Conservation (phyloP, 2,797 vertebrate genomes). For the Ceryle rudis region DNA sequence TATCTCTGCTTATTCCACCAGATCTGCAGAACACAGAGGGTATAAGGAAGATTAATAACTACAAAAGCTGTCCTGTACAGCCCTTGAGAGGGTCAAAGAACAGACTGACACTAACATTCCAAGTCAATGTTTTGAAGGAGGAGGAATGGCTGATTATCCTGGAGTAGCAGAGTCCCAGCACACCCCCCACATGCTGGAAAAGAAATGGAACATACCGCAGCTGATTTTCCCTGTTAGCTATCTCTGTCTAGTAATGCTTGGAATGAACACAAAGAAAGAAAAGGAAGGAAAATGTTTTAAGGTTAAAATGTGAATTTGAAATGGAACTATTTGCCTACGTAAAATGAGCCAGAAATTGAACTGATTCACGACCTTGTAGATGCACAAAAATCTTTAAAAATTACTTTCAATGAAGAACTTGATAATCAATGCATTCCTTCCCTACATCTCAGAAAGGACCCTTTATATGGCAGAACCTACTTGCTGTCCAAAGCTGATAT, state of each 20-base stretch:
- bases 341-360: neutral
- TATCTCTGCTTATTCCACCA: neutral
- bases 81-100: neutral
- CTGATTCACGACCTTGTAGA: neutral
- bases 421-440: neutral
- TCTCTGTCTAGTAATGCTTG: neutral
- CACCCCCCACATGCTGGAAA: neutral
- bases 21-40: neutral
- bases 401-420: neutral
- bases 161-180: neutral
- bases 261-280: neutral
- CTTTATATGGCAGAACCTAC: neutral
- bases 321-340: neutral
- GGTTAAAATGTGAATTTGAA: neutral
- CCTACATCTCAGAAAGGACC: neutral
- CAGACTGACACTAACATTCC: neutral
- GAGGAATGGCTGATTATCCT: neutral
- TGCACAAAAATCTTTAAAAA: neutral
- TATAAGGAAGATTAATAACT: neutral
- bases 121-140: neutral
- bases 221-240: neutral
- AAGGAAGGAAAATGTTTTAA: neutral
- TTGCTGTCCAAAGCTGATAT: neutral
- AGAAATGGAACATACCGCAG: neutral
- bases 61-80: neutral